Base-by-base conservation (phyloP, 2,888 invertebrate genomes). In the Phengaris arion region DNA sequence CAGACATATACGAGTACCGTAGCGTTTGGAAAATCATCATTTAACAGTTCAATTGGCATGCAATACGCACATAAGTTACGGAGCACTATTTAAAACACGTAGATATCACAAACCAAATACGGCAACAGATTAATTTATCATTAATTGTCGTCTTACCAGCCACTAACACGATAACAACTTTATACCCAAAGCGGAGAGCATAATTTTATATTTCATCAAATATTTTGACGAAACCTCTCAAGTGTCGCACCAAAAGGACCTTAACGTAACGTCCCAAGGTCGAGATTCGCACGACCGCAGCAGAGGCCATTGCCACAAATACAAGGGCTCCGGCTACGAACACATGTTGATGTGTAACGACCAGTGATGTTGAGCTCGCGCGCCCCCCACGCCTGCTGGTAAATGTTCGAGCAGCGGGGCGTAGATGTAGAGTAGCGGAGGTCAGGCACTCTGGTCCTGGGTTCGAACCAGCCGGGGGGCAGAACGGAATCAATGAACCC, bases 401-500 rank as follows among this genome's bases (percentile, higher is more conserved):
- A 78, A 79, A 75, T 78, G 69, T 79, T 79, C 76, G 75, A 15
- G n/a, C 77, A 76, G 76, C 70, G 81, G 77, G 79, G 85, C 75
- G 72, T 75, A 68, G 74, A 75, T 78, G 74, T 75, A 80, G 76
- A 76, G 57, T 76, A 79, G 78, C 75, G 81, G 82, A 78, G 91
- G 81, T 87, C 88, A 81, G 35, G 64, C 13, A 76, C 46, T 55
- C 70, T 88, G 90, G 92, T 83, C 83, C 74, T 81, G 79, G 84
- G 83, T 86, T 83, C 84, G 87, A 87, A 87, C 86, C 87, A 79
- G 80, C 80, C 79, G 78, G 83, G 82, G 91, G 90, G 90, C 89
- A 88, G 86, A 89, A 87, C 85, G 89, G 92, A 92, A 92, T 93
- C 92, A 92, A 92, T 93, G 92, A 92, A 92, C 92, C 91, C 90